Base-by-base conservation (phyloP, 1,140 invertebrate genomes). In the Drosophila virilis region DNA sequence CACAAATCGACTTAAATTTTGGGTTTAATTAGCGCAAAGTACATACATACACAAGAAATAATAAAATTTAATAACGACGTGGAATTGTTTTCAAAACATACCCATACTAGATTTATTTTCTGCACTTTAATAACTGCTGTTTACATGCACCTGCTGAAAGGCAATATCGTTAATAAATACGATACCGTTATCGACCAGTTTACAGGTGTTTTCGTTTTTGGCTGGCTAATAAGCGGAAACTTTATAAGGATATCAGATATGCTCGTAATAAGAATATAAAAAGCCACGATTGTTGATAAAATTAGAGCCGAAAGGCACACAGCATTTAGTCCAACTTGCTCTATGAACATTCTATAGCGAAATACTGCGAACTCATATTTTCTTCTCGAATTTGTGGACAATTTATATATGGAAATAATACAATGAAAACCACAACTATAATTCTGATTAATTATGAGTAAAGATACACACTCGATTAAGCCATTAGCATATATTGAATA, bases 91-190 rank as follows among this genome's bases (percentile, higher is more conserved):
- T 60, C 48, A 66, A 70, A 83, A 62, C 33, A 28, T 77, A 64
- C 13, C 52, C 38, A 54, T 33, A 71, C 32, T 32, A 61, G 67
- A 52, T 74, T 78, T 74, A 60, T 74, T 62, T 40, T 64, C 37
- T 86, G 67, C 78, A 85, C 78, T 48, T 38, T 67, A 72, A 69
- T 45, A 52, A 78, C 51, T 51, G 59, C 71, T 60, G 67, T 70
- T 82, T 65, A 65, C 66, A 54, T 17, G 71, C 82, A 70, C 62
- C 28, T 51, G 67, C 70, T 73, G 42, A 68, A 43, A 73, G 38
- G n/a, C 35, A 75, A 86, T 75, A 64, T 86, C 78, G 71, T 76
- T 61, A 74, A 88, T 85, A 88, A 85, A 85, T 50, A 59, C 83
- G 71, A 85, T 71, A 60, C 54, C 46, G 32, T 60, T 48, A 67